Evolutionary conservation across 1,140 invertebrate genomes (phyloP), one percentile per base, ranked within the genome.

Genomic region (Augochlora pura): DNA sequence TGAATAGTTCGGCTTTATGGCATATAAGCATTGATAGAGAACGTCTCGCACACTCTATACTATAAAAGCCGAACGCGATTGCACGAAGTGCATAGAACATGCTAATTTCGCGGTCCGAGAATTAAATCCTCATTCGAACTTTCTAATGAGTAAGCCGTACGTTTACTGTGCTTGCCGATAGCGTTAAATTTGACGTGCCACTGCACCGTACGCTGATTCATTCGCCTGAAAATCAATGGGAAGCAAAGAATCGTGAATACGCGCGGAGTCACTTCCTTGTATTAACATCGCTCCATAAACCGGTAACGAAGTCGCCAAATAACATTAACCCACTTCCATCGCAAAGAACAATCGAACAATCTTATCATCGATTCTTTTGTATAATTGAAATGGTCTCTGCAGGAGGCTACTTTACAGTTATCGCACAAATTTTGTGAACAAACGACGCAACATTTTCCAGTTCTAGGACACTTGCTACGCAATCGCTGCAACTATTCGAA

Each of bases 1-100:
- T 54, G 59, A 71, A 78, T 71, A 57, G 68, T 64, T 72, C 63
- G 60, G 46, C 68, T 64, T 42, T 42, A n/a, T 32, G 16, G 59
- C 2, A 23, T 63, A 52, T 46, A 57, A 62, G 18, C 69, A 64
- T 71, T 65, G 57, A 72, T 32, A 57, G 49, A 54, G 46, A 63
- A 64, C 46, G 46, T 4, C 46, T 46, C 12, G 12, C 8, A 27
- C 25, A 64, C 38, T 54, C 38, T 62, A 5, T 25, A 52, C 12
- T 7, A 54, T 60, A 64, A 16, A 64, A 46, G 54, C 54, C 7
- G 21, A 4, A 27, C 39, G 68, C 64, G 23, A 42, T 42, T 54
- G 21, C 14, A 63, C 57, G 9, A 21, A 23, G 32, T 27, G 46
- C 68, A 39, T 18, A 16, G 27, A 77, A 25, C 59, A 38, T 32